Percentiles rank a stretch among this genome's conserved stretches.
phyloP scores from a whole-genome alignment of 2,797 vertebrate species.

The Dromococcyx pavoninus region DNA sequence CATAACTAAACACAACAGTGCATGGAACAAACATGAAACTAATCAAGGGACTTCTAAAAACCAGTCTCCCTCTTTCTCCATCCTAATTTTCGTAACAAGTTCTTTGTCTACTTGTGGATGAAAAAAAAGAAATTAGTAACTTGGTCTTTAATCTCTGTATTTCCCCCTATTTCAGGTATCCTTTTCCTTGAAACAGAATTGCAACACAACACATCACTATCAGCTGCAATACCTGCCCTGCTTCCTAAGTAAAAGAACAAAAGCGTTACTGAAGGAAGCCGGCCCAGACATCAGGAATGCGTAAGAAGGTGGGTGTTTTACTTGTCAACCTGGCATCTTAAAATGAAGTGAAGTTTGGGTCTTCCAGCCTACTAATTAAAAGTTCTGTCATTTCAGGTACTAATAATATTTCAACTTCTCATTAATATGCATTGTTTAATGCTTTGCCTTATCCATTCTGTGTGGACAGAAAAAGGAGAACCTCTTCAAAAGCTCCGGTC shows the following conservation, averaged over 20 bases:
- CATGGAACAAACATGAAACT: background rate
- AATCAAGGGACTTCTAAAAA: slow-evolving; percentile 5
- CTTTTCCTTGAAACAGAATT: background rate
- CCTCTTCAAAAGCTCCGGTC: background rate
- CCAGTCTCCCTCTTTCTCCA: background rate
- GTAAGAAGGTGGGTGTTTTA: background rate
- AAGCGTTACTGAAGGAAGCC: background rate
- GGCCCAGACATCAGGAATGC: accelerated
- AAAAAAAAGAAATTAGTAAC: background rate
- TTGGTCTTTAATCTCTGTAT: background rate
- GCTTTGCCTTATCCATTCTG: background rate
- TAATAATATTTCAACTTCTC: background rate
- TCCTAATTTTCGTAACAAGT: background rate
- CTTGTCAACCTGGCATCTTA: background rate
- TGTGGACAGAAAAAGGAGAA: background rate
- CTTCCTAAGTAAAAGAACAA: background rate
- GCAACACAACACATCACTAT: background rate
- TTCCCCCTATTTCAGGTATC: background rate
- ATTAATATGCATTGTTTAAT: background rate
- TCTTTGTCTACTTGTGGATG: background rate
- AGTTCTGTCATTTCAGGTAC: background rate
- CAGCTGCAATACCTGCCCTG: background rate
- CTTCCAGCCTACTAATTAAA: background rate
- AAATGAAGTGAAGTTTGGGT: background rate
- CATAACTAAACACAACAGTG: background rate